Conservation (phyloP, 2,888 invertebrate species). For the Digitonthophagus gazella region DNA sequence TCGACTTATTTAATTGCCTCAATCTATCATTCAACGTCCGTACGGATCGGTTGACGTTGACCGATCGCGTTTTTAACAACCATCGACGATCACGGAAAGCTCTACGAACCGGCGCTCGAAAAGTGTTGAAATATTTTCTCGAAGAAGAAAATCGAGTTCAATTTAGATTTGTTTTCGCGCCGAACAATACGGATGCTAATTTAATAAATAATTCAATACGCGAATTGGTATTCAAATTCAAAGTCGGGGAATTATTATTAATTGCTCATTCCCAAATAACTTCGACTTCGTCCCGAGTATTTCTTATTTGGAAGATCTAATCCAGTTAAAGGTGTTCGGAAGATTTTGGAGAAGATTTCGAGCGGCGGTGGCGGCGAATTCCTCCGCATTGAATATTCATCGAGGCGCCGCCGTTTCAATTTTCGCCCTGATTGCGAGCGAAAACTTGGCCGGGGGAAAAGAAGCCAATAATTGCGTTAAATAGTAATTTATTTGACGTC, state of each 20-base stretch:
- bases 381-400: background rate
- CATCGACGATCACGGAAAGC: conserved; percentile 7
- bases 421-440: background rate
- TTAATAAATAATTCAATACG: conserved; percentile 46
- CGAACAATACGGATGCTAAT: conserved; percentile 45
- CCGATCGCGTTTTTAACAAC: conserved; percentile 39
- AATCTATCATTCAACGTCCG: conserved; percentile 51
- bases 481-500: background rate
- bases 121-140: too few species aligned
- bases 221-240: conserved; percentile 43
- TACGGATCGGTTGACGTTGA: conserved; percentile 48
- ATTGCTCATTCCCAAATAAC: background rate
- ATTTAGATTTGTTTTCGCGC: background rate
- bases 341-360: background rate
- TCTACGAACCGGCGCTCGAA: background rate
- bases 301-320: background rate
- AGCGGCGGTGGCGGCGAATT: too few species aligned
- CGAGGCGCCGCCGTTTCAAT: background rate
- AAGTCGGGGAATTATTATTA: conserved; percentile 36
- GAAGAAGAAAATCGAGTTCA: background rate
- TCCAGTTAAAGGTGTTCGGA: background rate
- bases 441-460: background rate
- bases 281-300: background rate
- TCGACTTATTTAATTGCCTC: conserved; percentile 52
- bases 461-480: background rate